phyloP scores from a whole-genome alignment of 2,888 invertebrate genomes.

The Dasypogon diadema region DNA sequence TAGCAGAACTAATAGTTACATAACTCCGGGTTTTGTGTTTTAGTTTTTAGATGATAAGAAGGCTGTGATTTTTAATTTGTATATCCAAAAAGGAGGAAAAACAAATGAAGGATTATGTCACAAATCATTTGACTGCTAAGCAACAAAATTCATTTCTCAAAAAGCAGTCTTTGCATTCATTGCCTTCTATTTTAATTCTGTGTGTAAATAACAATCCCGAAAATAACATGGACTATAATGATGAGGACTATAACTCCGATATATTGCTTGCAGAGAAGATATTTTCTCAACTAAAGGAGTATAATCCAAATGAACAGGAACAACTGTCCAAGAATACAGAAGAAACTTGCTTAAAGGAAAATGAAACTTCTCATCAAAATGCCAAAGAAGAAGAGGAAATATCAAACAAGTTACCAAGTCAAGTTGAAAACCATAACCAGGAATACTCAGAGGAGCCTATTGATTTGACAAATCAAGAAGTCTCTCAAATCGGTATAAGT shows the following conservation, averaged over 20 bases:
- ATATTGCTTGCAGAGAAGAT: conserved; percentile 61
- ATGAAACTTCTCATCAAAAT: not conserved
- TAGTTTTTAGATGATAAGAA: too few species aligned
- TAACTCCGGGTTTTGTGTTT: too few species aligned
- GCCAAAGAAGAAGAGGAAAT: not conserved
- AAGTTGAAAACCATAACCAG: not conserved
- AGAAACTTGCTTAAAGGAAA: not conserved
- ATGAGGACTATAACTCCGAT: conserved; percentile 59
- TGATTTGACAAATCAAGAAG: not conserved
- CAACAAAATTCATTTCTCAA: not conserved
- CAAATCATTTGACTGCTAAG: not conserved
- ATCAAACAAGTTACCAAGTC: not conserved
- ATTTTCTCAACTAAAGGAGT: conserved; percentile 61
- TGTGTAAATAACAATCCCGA: conserved; percentile 57
- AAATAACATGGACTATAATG: conserved; percentile 62
- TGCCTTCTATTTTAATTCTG: conserved; percentile 30
- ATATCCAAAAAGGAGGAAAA: too few species aligned
- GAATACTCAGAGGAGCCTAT: not conserved
- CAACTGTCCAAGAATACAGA: not conserved
- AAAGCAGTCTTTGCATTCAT: not conserved
- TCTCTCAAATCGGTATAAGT: not conserved
- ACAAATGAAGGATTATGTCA: not conserved
- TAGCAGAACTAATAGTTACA: too few species aligned
- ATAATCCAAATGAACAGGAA: conserved; percentile 55
- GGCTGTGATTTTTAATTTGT: too few species aligned